Evolutionary conservation across 2,797 vertebrate genomes (phyloP), one percentile per base, ranked within the genome.

Genomic region (Coreius guichenoti): DNA sequence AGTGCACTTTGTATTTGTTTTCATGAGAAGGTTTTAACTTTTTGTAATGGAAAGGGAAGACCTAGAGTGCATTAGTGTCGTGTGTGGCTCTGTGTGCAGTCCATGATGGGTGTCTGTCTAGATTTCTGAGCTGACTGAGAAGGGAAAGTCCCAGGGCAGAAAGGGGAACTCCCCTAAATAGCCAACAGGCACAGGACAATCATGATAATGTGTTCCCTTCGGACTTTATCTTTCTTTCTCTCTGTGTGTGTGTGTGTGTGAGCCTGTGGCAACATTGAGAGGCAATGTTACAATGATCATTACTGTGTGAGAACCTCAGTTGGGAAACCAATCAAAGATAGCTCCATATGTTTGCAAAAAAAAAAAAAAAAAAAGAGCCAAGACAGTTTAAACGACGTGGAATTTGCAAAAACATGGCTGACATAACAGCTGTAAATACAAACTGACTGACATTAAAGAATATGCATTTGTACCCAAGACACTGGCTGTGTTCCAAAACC

Each of bases 51-150:
- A 17, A 49, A 75, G 13, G 21, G 3, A 39, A 29, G 31, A 39
- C 0, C 4, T 21, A 8, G 56, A 5, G 56, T 26, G 13, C 12
- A 31, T 65, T 16, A 17, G n/a, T 14, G 21, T 21, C 7, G 19
- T 1, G 2, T 23, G 11, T 68, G 23, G 26, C 21, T 49, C 16
- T 72, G 31, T 5, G 69, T 85, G 67, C 70, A 17, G 33, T 80
- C 43, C 54, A 80, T 73, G 39, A 49, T 85, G 68, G 77, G 56
- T 65, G 51, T 73, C 12, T 29, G 29, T 81, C 3, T 23, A 9
- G 68, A 68, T 65, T 49, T n/a, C 58, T 47, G 81, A 47, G 29
- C 19, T 9, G 54, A 82, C 26, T 65, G 54, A 16, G 43, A 49
- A 65, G 70, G 43, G 43, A 63, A 83, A 58, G 19, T 63, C 56